These are phyloP conservation scores for Cryptoleucopteryx plumbea DNA, from an alignment of 2,113 vertebrate species.

Conservation along the genomic window DNA sequence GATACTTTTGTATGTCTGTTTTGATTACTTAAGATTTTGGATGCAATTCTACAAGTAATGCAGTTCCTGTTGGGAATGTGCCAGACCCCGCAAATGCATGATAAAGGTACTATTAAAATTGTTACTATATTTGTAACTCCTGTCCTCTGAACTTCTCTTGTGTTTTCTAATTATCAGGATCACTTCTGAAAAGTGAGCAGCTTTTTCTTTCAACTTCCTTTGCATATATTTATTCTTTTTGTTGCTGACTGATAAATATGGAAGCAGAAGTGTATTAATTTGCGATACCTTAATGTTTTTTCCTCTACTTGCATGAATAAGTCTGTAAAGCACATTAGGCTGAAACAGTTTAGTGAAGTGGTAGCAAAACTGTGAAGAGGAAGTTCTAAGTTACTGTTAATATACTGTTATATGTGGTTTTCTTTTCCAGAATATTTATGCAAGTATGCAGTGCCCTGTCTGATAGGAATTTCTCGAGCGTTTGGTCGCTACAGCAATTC, in stretches of 20 bases:
- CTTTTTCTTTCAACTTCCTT: not conserved
- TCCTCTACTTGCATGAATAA: not conserved
- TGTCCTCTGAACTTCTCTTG: not conserved
- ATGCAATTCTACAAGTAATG: conserved; percentile 87
- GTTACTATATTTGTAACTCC: not conserved
- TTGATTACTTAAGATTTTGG: conserved; percentile 79
- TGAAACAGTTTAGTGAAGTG: not conserved
- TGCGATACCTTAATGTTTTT: not conserved
- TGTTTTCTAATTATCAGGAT: not conserved
- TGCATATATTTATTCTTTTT: not conserved
- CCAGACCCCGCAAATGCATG: conserved; percentile 87
- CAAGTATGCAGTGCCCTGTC: conserved; percentile 85
- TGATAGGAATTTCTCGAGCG: conserved; percentile 88
- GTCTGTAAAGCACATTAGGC: not conserved
- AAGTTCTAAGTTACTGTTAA: not conserved
- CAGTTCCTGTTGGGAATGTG: conserved; percentile 88
- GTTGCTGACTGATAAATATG: not conserved
- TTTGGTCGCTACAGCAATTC: conserved; percentile 93
- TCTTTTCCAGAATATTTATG: conserved; percentile 86
- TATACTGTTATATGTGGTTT: not conserved
- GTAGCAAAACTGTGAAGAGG: not conserved
- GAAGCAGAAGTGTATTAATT: not conserved
- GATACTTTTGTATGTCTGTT: not conserved
- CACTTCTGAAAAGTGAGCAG: not conserved
- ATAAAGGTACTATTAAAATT: conserved; percentile 82